Evolutionary conservation across 2,888 invertebrate genomes (phyloP).

Genomic region (Amiota mariae): DNA sequence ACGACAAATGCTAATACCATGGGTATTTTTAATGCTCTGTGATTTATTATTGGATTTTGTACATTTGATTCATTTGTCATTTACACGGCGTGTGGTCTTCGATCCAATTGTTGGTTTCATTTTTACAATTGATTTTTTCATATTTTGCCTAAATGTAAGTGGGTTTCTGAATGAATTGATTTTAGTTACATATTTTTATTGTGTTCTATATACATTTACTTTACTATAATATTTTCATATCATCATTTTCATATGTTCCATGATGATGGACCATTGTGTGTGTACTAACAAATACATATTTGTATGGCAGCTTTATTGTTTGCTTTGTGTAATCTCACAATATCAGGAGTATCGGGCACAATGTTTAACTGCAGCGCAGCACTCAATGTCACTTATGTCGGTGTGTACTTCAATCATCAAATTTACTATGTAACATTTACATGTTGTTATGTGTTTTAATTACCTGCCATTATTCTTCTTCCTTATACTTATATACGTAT

Average conservation of each 20-base stretch:
- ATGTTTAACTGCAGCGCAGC: slow-evolving; percentile 70
- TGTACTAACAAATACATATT: neutral
- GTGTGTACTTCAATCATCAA: neutral
- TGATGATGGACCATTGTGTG: neutral
- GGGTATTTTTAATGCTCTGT: slow-evolving; percentile 80
- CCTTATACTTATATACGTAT: too few species aligned
- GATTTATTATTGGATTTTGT: slow-evolving; percentile 80
- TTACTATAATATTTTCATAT: neutral
- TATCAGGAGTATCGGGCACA: slow-evolving; percentile 84
- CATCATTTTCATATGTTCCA: neutral
- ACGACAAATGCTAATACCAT: slow-evolving; percentile 82
- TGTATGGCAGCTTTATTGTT: slow-evolving; percentile 81
- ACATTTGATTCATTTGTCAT: slow-evolving; percentile 80
- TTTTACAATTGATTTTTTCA: slow-evolving; percentile 85
- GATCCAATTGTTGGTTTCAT: slow-evolving; percentile 84
- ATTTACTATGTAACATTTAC: slow-evolving; percentile 10
- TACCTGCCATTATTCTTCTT: too few species aligned
- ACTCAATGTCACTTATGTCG: slow-evolving; percentile 29
- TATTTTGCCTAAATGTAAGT: slow-evolving; percentile 84
- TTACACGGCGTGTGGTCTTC: slow-evolving; percentile 80
- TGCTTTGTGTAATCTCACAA: slow-evolving; percentile 89
- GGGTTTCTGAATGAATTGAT: neutral
- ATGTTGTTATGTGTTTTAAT: neutral
- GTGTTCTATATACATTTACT: neutral
- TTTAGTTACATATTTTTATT: neutral